Evolutionary conservation across 1,140 invertebrate species (phyloP), one percentile per base, ranked within the genome.

Genomic region (Aradophagus sp.): DNA sequence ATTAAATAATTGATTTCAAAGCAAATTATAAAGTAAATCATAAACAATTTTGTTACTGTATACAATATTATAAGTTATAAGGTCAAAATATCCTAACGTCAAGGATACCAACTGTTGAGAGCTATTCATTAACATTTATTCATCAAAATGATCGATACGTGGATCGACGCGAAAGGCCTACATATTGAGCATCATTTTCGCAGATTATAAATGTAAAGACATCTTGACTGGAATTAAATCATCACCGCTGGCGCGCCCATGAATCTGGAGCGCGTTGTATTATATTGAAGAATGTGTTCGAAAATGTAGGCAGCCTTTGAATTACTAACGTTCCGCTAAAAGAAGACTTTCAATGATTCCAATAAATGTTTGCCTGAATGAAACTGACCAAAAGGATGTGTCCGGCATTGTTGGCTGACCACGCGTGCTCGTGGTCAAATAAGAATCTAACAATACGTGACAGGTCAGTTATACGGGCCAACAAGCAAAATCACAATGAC

Each of bases 391-490:
- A 79, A 80, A 80, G 70, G 74, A 71, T 77, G 74, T 74, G 65
- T 74, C 66, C 42, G 5, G 15, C 34, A 74, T 81, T 81, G 79
- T 81, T 41, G 32, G 45, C 34, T 56, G 41, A 67, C 53, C 44
- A 62, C 71, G 66, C 66, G 70, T 61, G 68, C 61, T 53, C 39
- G 42, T 65, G 56, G 69, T 62, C 69, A 61, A 61, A 65, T 66
- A 55, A 42, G 36, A 50, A 42, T 52, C 27, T 55, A 66, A 72
- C 69, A 72, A 72, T 72, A 56, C 48, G 36, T 72, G 69, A 66
- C 72, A 73, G 76, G 76, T 76, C 75, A 76, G 80, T 83, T 82
- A 80, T 76, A 81, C 58, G 79, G 70, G 47, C 74, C 66, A 81
- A 80, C 77, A 79, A 68, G 56, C 61, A 62, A 47, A 70, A 70